Base-by-base conservation (phyloP, 1,140 invertebrate species). In the Drosophila guanche region DNA sequence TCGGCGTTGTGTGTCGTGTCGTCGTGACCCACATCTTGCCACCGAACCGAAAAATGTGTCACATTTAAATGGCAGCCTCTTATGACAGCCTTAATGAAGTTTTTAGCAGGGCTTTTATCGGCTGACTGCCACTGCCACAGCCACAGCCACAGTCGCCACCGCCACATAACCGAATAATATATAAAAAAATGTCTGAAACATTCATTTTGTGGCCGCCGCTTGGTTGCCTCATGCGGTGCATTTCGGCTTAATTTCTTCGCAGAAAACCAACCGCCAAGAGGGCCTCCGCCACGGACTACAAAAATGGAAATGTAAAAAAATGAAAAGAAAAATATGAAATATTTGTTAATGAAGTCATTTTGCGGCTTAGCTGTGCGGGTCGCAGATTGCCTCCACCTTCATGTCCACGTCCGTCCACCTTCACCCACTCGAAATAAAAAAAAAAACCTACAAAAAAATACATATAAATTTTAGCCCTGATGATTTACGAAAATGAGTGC, bases 281-380 rank as follows among this genome's bases (percentile, higher is more conserved):
- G 33, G 33, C 33, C 12, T 20, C 16, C 16, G 16, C 16, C 10
- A 53, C 14, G 46, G 40, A 52, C 50, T 53, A 48, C 42, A 68
- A 61, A 51, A 29, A 58, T 59, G 29, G 25, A 62, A 23, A 46
- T 57, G 58, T 41, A 52, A 42, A 16, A 45, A 56, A 48, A 70
- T 14, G 37, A 27, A 25, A 79, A 58, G 71, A 69, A 58, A 80
- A 83, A 79, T 84, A 81, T 76, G 75, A 76, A 62, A 62, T 69
- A 74, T 74, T 73, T 63, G 62, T 88, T 88, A 88, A 88, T 88
- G 83, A 88, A 88, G 83, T 88, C 83, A 88, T 88, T 88, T 86
- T 78, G 83, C 83, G 83, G 81, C 81, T 86, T 60, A 88, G 83
- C 77, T 62, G 33, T 37, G 48, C 48, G 14, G 40, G 74, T 70